Evolutionary conservation across 2,888 invertebrate species (phyloP), one percentile per base, ranked within the genome.

Genomic region (Drosophila histrio): DNA sequence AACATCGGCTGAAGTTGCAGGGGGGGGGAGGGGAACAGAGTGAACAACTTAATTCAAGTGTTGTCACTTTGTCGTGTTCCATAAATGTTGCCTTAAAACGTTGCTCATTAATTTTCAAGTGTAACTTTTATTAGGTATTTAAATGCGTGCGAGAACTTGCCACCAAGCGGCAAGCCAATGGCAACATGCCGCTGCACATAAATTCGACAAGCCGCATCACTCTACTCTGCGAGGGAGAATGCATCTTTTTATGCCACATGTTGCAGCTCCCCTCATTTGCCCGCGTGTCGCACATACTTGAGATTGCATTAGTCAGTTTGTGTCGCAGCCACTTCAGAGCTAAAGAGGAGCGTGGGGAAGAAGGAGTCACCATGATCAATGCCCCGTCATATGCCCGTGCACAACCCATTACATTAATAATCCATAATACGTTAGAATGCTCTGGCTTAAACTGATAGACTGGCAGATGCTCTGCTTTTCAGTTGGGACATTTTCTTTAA

Each of bases 71-170:
- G 89, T 87, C 87, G 87, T 87, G 87, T 83, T 81, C 87, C 81
- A 71, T 84, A 87, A 88, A 89, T 80, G 89, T 76, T 80, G 81
- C 77, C 66, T 74, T 77, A 82, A 87, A 90, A 89, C 77, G 88
- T 77, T 88, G 87, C 89, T 88, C 90, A 90, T 90, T 90, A 90
- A 90, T 90, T 90, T 89, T 90, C 90, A 90, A 90, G 90, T 90
- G 90, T 89, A 90, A 90, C 88, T 89, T 85, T 84, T 89, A 89
- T 86, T 88, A 88, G 87, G 79, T 84, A 81, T 88, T 86, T 86
- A 88, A 83, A 86, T 85, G 87, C 87, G 87, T 81, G 88, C 77
- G 85, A 84, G 80, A 78, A 83, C 65, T 83, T 80, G 84, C 84
- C 81, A 83, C 80, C 84, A 67, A 49, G 72, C 78, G 75, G 64